Evolutionary conservation across 2,113 vertebrate genomes (phyloP), one percentile per base, ranked within the genome.

Genomic region (human): DNA sequence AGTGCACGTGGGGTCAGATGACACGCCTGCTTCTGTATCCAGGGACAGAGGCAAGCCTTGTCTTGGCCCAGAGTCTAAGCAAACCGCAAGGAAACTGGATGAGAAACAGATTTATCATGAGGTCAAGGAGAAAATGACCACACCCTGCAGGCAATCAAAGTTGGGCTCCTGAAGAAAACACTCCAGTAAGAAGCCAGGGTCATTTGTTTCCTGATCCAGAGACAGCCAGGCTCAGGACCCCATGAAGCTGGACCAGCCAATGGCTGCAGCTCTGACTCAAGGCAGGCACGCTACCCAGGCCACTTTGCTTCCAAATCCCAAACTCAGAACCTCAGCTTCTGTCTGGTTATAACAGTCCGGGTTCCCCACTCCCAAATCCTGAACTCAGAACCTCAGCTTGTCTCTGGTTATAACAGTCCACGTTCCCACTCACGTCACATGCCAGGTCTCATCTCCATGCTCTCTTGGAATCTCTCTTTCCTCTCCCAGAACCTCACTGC

Each of bases 391-490:
- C 80, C 57, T 38, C 55, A 5, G 30, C 64, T 66, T 23, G 22
- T 59, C 35, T 82, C n/a, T 40, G 52, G 30, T 23, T n/a, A 6
- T n/a, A n/a, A 18, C 17, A 9, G 35, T 75, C 50, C 52, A 18
- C 11, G 5, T 25, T 11, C 10, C 11, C 22, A n/a, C 8, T n/a
- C 35, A n/a, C 22, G 23, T 57, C 1, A 2, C 35, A 1, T 10
- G 35, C 18, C 3, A 45, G 9, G 50, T 8, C 35, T 57, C 3
- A 1, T 13, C 35, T 6, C 23, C 38, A 32, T 1, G 18, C 35
- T 38, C 38, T 22, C n/a, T 14, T 45, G 16, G 10, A 70, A 27
- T 16, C 73, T 25, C 30, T 16, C 7, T 55, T 27, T 30, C 18
- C 9, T 27, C 45, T 57, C 70, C 70, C 85, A 40, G 48, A 32